Evolutionary conservation across 2,888 invertebrate genomes (phyloP), one percentile per base, ranked within the genome.

Genomic region (Stenurella melanura): DNA sequence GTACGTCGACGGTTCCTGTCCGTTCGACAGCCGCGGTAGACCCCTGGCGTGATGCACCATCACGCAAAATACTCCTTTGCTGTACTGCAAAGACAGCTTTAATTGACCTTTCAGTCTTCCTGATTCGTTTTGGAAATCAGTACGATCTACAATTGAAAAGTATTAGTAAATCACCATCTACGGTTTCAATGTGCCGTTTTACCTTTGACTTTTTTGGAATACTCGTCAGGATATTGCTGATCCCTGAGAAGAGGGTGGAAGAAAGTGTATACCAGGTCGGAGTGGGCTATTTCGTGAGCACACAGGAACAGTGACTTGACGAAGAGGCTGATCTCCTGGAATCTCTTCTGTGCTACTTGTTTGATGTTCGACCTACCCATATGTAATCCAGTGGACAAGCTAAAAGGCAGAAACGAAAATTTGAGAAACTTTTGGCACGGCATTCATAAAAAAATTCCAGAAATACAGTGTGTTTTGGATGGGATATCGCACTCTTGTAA

Each of bases 261-360:
- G 91, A 99, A 99, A 0, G 99, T 99, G 89, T 99, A 99, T 0
- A 99, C 98, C 73, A 99, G 92, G 89, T 98, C 97, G 9, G 95
- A 96, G 91, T 99, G 98, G 0, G 97, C 95, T 83, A 99, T 97
- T 91, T 99, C 98, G 82, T 96, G 95, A 0, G 97, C 95, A 87
- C 97, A 93, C 85, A 92, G 92, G 90, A 98, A 97, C 73, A 99
- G 91, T 0, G 96, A 95, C 63, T 93, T 92, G 6, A 99, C 92
- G 90, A 99, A 99, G 75, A 93, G 92, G 87, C 96, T 96, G 77
- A 99, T 95, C 88, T 98, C 97, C 5, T 93, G 92, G 86, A 96
- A 94, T n/a, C 99, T 93, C 82, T 96, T 95, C 87, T 98, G 97
- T 0, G 99, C 99, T 15, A 98, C 98, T 86, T 96, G 96, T 80